phyloP scores from a whole-genome alignment of 35 echinoderm and acorn worm genomes.

The Anneissia japonica region DNA sequence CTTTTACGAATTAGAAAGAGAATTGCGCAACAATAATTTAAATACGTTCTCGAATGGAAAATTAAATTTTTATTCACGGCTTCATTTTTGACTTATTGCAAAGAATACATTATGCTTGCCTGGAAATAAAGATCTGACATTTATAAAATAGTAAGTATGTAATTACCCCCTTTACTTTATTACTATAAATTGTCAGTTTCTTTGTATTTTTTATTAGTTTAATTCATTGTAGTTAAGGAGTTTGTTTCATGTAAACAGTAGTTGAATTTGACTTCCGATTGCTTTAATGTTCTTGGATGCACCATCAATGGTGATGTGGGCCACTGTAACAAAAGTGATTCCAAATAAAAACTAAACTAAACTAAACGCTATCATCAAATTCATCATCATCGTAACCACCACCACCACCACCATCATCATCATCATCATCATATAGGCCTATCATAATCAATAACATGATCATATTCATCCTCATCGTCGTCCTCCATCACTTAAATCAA shows the following conservation, averaged over 20 bases:
- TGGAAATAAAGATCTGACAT: no score
- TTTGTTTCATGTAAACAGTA: not conserved
- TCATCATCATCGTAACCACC: not conserved
- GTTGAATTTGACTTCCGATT: not conserved
- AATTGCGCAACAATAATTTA: no score
- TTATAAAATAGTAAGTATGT: no score
- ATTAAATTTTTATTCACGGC: no score
- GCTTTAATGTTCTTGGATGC: not conserved
- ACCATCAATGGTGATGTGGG: not conserved
- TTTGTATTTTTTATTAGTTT: not conserved
- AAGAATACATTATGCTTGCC: no score
- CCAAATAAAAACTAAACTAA: not conserved
- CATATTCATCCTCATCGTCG: no score
- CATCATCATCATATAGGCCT: not conserved
- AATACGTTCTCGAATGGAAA: no score
- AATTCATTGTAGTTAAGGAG: not conserved
- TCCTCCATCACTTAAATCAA: no score
- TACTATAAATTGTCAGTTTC: not conserved
- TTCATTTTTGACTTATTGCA: no score
- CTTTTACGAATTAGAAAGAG: no score
- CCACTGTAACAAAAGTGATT: not conserved
- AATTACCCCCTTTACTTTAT: not conserved
- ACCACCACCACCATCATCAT: constrained; percentile 3
- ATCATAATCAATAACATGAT: no score
- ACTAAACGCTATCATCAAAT: not conserved